Evolutionary conservation across 2,888 invertebrate species (phyloP), one percentile per base, ranked within the genome.

Genomic region (Eupithecia abbreviata): DNA sequence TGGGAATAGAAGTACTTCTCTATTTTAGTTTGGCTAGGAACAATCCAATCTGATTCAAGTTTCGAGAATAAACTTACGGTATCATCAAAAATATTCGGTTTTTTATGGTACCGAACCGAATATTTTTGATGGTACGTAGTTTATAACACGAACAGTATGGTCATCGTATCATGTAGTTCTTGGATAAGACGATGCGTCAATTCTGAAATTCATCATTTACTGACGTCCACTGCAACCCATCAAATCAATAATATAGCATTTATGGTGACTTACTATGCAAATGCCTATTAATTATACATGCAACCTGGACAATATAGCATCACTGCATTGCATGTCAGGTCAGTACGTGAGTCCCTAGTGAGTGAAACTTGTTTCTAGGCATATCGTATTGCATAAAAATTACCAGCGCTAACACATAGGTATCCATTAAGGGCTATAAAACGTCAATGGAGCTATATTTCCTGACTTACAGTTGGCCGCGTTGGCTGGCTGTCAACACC

Each of bases 401-500:
- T 7, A 10, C 7, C 41, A 65, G 10, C 30, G 30, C 18, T 55
- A 45, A 58, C 51, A 42, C 3, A 70, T 43, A 65, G 30, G 51
- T 76, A 10, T 75, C 73, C 74, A 79, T 80, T 77, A 74, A 77
- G 66, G 49, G 71, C 72, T 75, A 47, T 67, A 45, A 73, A 79
- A 77, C 41, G 77, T 72, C 73, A 79, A 73, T 77, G 5, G 10
- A 18, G 18, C 45, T 10, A 30, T 5, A 45, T 45, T 18, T 45
- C 10, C 43, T 41, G 43, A 90, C 92, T 90, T 75, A 93, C 92
- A 76, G 86, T 85, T 4, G 87, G 84, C 71, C 92, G 90, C 78
- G 89, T 85, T 6, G 91, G 91, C 70, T 90, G 71, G 79, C 90
- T 93, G 83, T 94, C 94, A 83, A 93, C 92, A 73, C 94, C 93